Base-by-base conservation (phyloP, 64 coral and sea anemone genomes). In the Trachythela sp. region DNA sequence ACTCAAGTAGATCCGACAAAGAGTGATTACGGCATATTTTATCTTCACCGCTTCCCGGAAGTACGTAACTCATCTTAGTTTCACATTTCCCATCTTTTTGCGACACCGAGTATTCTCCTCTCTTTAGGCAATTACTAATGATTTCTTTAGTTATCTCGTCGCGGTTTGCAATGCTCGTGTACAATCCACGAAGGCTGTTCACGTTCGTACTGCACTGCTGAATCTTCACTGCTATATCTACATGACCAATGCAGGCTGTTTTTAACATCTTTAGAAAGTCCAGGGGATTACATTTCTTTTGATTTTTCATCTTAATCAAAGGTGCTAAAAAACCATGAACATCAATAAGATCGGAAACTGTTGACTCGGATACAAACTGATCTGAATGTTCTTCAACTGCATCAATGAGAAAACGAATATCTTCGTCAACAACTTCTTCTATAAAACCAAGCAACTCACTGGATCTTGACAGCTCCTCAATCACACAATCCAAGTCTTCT, bases 61-160 rank as follows among this genome's bases (percentile, higher is more conserved):
- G 30, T 35, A 15, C 75, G 20, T 80, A 80, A 37, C 37, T 80
- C 37, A 80, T 80, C 27, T 35, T 80, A 29, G 75, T 30, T 80
- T 45, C 42, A 11, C 42, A 45, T 11, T 45, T 45, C 11, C 31
- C 75, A 22, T 37, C 75, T 13, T 30, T 22, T 22, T 29, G 75
- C 13, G 32, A 80, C 30, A 80, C 75, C 33, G 3, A 38, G 8
- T 80, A 80, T 15, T 29, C 26, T 13, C 95, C 95, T 84, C 77
- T 86, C 2, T 60, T 85, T n/a, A 97, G 80, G 35, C 93, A 93
- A 89, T 90, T 97, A 24, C 60, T 86, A 27, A 97, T 94, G 26
- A 97, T 92, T 80, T 97, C 92, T 83, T 94, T 94, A 29, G 95
- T 97, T 77, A 97, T 88, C 30, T 97, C 95, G 33, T 93, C 95